Percentiles rank a stretch among this genome's conserved stretches.
phyloP scores from a whole-genome alignment of 2,113 vertebrate genomes.

The Menura novaehollandiae region DNA sequence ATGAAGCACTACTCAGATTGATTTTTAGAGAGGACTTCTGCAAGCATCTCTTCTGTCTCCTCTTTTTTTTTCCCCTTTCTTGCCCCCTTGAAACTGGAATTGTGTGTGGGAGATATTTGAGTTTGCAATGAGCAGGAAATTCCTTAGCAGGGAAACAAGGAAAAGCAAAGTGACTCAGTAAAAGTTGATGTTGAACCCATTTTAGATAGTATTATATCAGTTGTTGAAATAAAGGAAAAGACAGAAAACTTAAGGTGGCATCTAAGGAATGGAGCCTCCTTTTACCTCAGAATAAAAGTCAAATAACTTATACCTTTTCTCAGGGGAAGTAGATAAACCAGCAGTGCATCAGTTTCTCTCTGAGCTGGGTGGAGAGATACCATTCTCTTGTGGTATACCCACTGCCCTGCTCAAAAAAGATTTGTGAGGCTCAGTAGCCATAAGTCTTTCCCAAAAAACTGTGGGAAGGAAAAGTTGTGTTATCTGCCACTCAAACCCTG shows the following conservation, averaged over 20 bases:
- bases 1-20: background rate
- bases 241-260: background rate
- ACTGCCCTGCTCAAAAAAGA: background rate
- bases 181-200: background rate
- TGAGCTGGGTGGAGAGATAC: background rate
- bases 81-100: background rate
- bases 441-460: background rate
- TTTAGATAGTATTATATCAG: background rate
- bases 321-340: background rate
- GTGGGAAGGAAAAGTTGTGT: background rate
- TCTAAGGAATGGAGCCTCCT: background rate
- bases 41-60: background rate
- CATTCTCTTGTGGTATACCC: background rate
- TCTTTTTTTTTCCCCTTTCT: rapidly evolving
- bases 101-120: background rate
- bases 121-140: background rate
- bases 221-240: background rate
- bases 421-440: background rate
- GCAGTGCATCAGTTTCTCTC: background rate
- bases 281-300: background rate
- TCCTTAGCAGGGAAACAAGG: background rate
- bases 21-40: background rate
- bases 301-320: background rate
- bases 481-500: background rate
- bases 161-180: background rate